Evolutionary conservation across 2,888 invertebrate species (phyloP).

Genomic region (Incurvaria masculella): DNA sequence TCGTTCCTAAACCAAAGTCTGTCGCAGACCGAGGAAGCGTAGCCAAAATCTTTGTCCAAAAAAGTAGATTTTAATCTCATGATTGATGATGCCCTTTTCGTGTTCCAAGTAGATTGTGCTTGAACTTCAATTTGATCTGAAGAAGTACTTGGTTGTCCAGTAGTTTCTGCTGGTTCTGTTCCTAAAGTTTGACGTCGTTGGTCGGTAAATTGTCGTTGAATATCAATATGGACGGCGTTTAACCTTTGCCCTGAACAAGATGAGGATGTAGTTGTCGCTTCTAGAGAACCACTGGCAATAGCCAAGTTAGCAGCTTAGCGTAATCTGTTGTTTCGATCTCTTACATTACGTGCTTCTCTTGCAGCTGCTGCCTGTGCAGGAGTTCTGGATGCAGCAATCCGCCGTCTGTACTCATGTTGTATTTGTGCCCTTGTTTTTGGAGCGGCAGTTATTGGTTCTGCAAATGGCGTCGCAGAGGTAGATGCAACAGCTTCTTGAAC

Average conservation of each 20-base stretch:
- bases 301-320: slow-evolving; percentile 14
- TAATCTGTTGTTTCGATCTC: slow-evolving; percentile 12
- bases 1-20: slow-evolving; percentile 28
- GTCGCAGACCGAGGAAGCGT: slow-evolving; percentile 26
- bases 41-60: slow-evolving; percentile 25
- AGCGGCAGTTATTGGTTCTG: slow-evolving; percentile 9
- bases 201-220: slow-evolving; percentile 13
- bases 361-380: slow-evolving; percentile 16
- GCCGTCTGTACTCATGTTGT: slow-evolving; percentile 24
- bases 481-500: slow-evolving; percentile 12
- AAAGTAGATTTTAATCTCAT: slow-evolving; percentile 22
- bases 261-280: neutral
- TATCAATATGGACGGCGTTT: slow-evolving; percentile 14
- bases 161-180: slow-evolving; percentile 12
- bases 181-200: slow-evolving; percentile 14
- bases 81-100: slow-evolving; percentile 23
- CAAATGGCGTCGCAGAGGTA: slow-evolving; percentile 13
- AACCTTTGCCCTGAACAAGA: slow-evolving; percentile 12
- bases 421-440: slow-evolving; percentile 17
- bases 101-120: slow-evolving; percentile 21
- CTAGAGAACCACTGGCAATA: slow-evolving; percentile 8
- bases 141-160: slow-evolving; percentile 12
- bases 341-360: slow-evolving; percentile 10
- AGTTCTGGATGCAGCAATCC: slow-evolving; percentile 22
- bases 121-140: slow-evolving; percentile 13